phyloP scores from a whole-genome alignment of 2,888 invertebrate genomes.

The Galerucella nymphaeae region DNA sequence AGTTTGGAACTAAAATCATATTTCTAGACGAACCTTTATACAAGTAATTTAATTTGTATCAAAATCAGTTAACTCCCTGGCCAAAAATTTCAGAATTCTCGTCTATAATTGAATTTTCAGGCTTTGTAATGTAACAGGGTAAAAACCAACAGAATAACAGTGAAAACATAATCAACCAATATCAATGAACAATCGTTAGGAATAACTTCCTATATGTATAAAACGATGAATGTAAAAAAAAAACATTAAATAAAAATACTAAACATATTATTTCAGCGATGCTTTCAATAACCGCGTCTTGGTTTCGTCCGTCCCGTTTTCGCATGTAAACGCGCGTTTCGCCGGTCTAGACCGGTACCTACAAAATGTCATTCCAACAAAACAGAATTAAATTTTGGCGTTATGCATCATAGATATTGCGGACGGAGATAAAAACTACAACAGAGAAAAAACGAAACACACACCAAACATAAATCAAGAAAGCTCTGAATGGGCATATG shows the following conservation, averaged over 20 bases:
- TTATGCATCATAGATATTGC: conserved; percentile 47
- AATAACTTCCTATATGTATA: not conserved
- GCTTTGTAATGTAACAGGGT: not conserved
- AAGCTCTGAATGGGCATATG: conserved; percentile 38
- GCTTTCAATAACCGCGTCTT: no score
- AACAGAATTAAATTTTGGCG: conserved; percentile 45
- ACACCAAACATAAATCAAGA: conserved; percentile 41
- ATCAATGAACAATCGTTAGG: not conserved
- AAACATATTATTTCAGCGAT: no score
- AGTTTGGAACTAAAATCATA: not conserved
- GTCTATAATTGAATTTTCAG: conserved; percentile 9
- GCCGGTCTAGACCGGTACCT: conserved; percentile 9
- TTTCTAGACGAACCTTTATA: not conserved
- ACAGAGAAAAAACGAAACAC: conserved; percentile 23
- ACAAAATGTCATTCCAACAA: conserved; percentile 33
- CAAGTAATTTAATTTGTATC: not conserved
- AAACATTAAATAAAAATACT: not conserved
- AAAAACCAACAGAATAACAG: not conserved
- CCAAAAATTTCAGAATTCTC: not conserved
- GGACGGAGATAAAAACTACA: conserved; percentile 43
- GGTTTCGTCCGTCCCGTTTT: not conserved
- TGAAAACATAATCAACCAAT: not conserved
- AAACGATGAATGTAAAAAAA: not conserved
- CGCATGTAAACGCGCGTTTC: not conserved
- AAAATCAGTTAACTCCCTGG: not conserved